Base-by-base conservation (phyloP, 1,140 invertebrate genomes). In the Micrasema longulum region DNA sequence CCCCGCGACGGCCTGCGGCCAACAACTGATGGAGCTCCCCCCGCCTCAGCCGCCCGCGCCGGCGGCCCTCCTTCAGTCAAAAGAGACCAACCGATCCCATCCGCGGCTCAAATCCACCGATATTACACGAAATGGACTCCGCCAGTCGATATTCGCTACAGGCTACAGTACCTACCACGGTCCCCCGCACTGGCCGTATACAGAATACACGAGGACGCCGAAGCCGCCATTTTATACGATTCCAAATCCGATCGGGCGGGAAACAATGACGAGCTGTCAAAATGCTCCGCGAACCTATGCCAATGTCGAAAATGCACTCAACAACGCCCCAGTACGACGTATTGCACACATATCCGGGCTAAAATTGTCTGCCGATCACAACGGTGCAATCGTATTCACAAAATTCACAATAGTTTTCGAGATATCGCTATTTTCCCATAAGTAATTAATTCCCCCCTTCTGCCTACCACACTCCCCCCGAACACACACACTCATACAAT, bases 121-220 rank as follows among this genome's bases (percentile, higher is more conserved):
- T 69, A 69, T 69, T 69, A 69, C 68, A 69, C 68, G 68, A 69
- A 69, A 69, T 69, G 68, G 68, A 69, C 68, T 69, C 68, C 35
- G 45, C 68, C 68, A 69, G 68, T 69, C 68, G 68, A 69, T 69
- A 69, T 62, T 69, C 55, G 68, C 68, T 69, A 69, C 65, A 48
- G n/a, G n/a, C 43, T 52, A 52, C 16, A 41, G 43, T 41, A 63
- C 16, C 38, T 48, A 26, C 38, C n/a, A n/a, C n/a, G n/a, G n/a
- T n/a, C 53, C 66, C 57, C 41, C 57, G 41, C 36, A 22, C n/a
- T n/a, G n/a, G n/a, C n/a, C n/a, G n/a, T n/a, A n/a, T n/a, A n/a
- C n/a, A n/a, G n/a, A n/a, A n/a, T n/a, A n/a, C n/a, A 14, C 10
- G 52, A 60, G 50, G 66, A 67, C 66, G 53, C 66, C 50, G 68